Conservation (phyloP, 2,797 vertebrate species). For the Tarsius wallacei region DNA sequence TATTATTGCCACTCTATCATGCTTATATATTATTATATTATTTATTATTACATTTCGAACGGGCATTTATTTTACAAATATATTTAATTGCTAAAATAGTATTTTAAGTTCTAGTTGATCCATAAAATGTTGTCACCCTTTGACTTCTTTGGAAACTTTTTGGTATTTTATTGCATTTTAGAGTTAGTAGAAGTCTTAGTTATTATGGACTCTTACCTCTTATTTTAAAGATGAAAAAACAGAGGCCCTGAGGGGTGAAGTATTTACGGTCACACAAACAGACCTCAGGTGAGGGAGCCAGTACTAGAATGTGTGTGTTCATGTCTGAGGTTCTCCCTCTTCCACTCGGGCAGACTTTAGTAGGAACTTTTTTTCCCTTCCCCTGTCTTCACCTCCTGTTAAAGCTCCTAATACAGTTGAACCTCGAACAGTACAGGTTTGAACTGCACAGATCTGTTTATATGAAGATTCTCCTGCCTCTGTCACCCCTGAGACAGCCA, state of each 20-base stretch:
- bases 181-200: not conserved
- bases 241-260: not conserved
- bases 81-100: too few species aligned
- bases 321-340: not conserved
- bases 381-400: not conserved
- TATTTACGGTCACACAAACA: not conserved
- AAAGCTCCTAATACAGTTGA: not conserved
- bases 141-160: not conserved
- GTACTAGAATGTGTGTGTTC: not conserved
- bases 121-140: not conserved
- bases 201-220: not conserved
- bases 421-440: not conserved
- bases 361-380: not conserved
- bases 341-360: not conserved
- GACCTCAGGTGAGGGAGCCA: not conserved
- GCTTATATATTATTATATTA: not conserved
- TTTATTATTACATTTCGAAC: not conserved
- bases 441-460: not conserved
- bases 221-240: conserved; percentile 29
- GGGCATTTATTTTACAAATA: not conserved
- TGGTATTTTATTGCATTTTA: conserved; percentile 20
- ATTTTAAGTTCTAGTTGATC: not conserved
- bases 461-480: not conserved
- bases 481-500: not conserved
- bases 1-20: not conserved